Conservation (phyloP, 2,797 vertebrate genomes). For the Enteromius thamalakanensis region DNA sequence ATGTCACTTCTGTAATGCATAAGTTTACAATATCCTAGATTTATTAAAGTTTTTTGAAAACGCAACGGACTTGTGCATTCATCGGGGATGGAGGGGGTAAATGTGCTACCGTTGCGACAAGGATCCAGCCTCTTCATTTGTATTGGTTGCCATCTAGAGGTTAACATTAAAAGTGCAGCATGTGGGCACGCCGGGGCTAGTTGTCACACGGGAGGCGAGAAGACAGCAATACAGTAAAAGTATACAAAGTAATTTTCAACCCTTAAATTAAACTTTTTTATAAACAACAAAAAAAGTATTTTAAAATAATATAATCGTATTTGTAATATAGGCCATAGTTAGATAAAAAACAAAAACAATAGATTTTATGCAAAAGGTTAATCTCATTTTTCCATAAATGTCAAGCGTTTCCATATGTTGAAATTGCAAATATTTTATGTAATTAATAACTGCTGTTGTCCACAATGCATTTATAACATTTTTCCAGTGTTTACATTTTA, state of each 20-base stretch:
- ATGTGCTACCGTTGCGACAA: neutral
- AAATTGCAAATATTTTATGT: no score
- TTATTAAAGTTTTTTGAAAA: neutral
- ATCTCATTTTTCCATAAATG: neutral
- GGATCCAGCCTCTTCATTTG: neutral
- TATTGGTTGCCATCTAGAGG: conserved; percentile 40
- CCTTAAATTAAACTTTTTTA: neutral
- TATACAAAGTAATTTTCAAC: no score
- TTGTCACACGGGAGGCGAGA: neutral
- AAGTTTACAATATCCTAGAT: neutral
- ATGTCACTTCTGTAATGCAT: neutral
- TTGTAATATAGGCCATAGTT: neutral
- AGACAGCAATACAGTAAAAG: no score
- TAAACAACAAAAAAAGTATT: neutral
- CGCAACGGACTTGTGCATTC: neutral
- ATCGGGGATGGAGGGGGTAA: neutral
- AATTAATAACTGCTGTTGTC: neutral
- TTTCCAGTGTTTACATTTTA: no score
- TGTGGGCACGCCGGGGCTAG: neutral
- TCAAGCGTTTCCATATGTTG: no score
- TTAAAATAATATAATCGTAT: neutral
- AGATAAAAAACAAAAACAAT: no score
- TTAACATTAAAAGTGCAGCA: neutral
- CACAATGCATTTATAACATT: neutral
- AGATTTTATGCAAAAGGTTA: neutral